Conservation (phyloP, 2,888 invertebrate genomes). For the Pachliopta kotzebuea region DNA sequence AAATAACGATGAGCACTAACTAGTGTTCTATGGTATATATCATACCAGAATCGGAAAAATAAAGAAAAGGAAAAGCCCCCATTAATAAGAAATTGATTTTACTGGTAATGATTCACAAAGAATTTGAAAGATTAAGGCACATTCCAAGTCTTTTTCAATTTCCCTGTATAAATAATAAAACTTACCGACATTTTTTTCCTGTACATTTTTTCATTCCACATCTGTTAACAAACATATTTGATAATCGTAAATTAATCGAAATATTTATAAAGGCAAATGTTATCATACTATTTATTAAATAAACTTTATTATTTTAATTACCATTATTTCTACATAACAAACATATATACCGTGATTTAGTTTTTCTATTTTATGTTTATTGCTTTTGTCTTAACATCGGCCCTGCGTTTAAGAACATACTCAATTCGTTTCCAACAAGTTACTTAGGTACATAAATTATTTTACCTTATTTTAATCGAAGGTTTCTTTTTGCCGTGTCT, state of each 20-base stretch:
- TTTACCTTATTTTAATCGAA: slow-evolving; percentile 56
- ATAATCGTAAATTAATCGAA: background rate
- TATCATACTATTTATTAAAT: too few relatives aligned
- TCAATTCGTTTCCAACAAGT: background rate
- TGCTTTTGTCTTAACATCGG: background rate
- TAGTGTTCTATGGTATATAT: too few relatives aligned
- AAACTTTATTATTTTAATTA: too few relatives aligned
- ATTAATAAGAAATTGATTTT: background rate
- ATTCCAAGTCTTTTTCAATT: background rate
- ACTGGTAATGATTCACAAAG: background rate
- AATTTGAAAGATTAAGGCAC: background rate
- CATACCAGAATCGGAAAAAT: too few relatives aligned
- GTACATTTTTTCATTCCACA: slow-evolving; percentile 51
- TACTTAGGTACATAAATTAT: background rate
- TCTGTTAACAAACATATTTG: slow-evolving; percentile 45
- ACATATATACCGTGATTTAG: too few relatives aligned
- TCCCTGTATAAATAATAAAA: background rate
- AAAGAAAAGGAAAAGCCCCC: background rate
- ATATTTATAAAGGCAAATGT: background rate
- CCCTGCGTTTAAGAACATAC: background rate
- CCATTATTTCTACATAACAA: too few relatives aligned
- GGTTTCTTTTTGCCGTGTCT: slow-evolving; percentile 31
- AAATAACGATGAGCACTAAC: too few relatives aligned
- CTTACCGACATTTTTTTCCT: slow-evolving; percentile 58
- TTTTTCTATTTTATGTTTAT: background rate